Percentiles rank a stretch among this genome's conserved stretches.
Evolutionary conservation across 2,888 invertebrate genomes (phyloP).

Genomic region (Dendrolimus houi): DNA sequence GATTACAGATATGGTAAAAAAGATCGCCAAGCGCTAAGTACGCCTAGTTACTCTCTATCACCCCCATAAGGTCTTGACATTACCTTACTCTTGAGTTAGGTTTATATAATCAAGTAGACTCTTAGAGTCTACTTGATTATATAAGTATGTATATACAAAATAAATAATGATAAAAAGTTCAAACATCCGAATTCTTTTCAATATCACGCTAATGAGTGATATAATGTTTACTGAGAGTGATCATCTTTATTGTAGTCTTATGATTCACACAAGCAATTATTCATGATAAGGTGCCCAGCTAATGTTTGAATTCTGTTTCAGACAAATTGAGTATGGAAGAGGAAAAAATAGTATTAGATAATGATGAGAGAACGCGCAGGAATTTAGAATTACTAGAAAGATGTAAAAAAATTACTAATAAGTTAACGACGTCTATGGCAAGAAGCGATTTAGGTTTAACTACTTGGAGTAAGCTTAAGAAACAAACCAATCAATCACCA

Average conservation of each 20-base stretch:
- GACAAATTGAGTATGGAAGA: slow-evolving; percentile 68
- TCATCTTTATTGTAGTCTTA: slow-evolving; percentile 17
- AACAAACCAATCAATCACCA: slow-evolving; percentile 80
- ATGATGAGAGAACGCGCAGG: slow-evolving; percentile 74
- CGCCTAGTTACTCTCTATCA: no score
- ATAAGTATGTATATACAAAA: no score
- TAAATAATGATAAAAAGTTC: no score
- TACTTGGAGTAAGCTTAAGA: slow-evolving; percentile 91
- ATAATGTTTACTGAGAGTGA: slow-evolving; percentile 34
- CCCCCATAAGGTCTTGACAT: no score
- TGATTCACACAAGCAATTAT: slow-evolving; percentile 38
- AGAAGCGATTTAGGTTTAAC: slow-evolving; percentile 92
- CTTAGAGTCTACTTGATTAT: no score
- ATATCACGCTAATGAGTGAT: slow-evolving; percentile 21
- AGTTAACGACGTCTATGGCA: slow-evolving; percentile 87
- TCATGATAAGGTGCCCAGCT: slow-evolving; percentile 34
- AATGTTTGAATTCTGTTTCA: slow-evolving; percentile 41
- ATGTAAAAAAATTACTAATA: slow-evolving; percentile 71
- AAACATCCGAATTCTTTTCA: not conserved
- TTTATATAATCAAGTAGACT: no score
- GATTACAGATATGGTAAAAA: no score
- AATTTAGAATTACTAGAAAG: slow-evolving; percentile 73
- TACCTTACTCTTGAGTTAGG: no score
- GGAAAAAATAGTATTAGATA: slow-evolving; percentile 60
- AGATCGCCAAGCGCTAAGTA: no score